A percentile compares a stretch with the other conserved stretches of the same genome.
These are phyloP conservation scores for Drosophila fulvimacula DNA, from an alignment of 2,888 invertebrate genomes.

Conservation along the genomic window DNA sequence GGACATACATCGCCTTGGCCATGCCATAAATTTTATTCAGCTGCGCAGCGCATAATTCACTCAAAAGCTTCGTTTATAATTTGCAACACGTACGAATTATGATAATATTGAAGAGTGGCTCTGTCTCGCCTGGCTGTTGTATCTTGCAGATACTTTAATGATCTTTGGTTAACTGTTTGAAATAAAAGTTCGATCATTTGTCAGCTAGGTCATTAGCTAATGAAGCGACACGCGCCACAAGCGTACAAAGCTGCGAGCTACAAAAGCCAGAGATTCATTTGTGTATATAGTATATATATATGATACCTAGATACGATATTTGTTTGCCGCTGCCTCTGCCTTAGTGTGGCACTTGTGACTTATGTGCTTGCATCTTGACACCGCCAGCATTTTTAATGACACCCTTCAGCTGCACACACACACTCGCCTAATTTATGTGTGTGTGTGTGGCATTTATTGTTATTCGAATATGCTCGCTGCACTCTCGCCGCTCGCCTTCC, in stretches of 20 bases:
- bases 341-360: constrained; percentile 27
- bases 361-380: constrained; percentile 41
- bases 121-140: background rate
- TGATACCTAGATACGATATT: constrained; percentile 32
- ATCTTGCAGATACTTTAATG: constrained; percentile 34
- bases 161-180: constrained; percentile 17
- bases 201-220: constrained; percentile 28
- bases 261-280: constrained; percentile 30
- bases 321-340: constrained; percentile 24
- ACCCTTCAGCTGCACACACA: constrained; percentile 32
- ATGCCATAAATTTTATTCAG: constrained; percentile 30
- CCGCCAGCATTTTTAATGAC: constrained; percentile 57
- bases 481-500: constrained; percentile 44
- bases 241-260: constrained; percentile 2
- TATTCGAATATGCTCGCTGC: constrained; percentile 54
- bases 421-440: constrained; percentile 53
- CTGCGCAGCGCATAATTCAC: constrained; percentile 23
- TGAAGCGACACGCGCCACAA: constrained; percentile 28
- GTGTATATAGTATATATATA: background rate
- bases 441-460: constrained; percentile 50
- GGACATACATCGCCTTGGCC: constrained; percentile 9
- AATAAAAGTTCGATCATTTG: constrained; percentile 39
- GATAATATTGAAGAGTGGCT: background rate
- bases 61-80: constrained; percentile 30
- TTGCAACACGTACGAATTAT: constrained; percentile 49